Evolutionary conservation across 2,113 vertebrate genomes (phyloP).

Genomic region (Speoplatyrhinus poulsoni): DNA sequence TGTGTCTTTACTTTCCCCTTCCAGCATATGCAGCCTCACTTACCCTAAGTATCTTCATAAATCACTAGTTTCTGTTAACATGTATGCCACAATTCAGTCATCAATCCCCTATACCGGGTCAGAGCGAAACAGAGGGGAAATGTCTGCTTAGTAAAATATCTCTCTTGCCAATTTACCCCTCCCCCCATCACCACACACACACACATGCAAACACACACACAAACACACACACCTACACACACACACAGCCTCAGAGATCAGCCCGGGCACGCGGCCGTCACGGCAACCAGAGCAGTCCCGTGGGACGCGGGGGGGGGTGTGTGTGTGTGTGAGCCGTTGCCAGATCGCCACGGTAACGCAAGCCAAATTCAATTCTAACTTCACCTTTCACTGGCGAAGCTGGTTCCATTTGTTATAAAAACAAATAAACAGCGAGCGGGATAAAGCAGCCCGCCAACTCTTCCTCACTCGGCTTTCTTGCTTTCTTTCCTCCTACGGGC

Average conservation of each 20-base stretch:
- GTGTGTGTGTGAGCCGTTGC: conserved; percentile 57
- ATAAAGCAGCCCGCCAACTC: conserved; percentile 57
- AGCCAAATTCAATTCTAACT: conserved; percentile 75
- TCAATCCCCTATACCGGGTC: conserved; percentile 90
- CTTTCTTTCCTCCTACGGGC: conserved; percentile 7
- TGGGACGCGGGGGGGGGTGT: conserved; percentile 43
- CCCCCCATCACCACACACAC: conserved; percentile 5
- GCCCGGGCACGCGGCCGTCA: conserved; percentile 27
- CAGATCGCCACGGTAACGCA: conserved; percentile 70
- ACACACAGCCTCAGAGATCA: conserved; percentile 9
- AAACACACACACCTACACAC: conserved; percentile 53
- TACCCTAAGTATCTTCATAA: conserved; percentile 98
- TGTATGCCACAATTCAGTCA: conserved; percentile 87
- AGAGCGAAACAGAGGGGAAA: conserved; percentile 88
- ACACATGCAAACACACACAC: conserved; percentile 21
- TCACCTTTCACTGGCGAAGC: conserved; percentile 69
- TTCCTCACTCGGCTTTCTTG: conserved; percentile 8
- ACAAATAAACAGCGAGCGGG: conserved; percentile 71
- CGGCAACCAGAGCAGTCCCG: conserved; percentile 75
- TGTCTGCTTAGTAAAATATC: conserved; percentile 82
- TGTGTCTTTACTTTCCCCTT: conserved; percentile 84
- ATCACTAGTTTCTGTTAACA: conserved; percentile 93
- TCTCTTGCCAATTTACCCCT: conserved; percentile 63
- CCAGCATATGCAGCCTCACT: conserved; percentile 92
- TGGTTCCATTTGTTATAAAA: conserved; percentile 67